Conservation (phyloP, 2,888 invertebrate genomes). For the Aquatica leii region DNA sequence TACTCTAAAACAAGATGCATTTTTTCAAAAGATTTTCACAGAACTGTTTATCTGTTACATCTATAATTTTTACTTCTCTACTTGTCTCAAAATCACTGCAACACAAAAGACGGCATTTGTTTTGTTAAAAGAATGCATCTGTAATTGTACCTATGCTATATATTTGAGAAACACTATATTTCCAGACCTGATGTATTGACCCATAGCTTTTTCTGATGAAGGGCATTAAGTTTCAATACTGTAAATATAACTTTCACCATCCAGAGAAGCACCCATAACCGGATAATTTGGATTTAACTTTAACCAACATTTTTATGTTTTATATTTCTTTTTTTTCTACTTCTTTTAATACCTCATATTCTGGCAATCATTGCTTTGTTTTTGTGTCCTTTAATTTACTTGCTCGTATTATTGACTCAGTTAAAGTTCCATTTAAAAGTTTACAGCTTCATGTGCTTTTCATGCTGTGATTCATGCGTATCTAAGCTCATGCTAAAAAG, state of each 20-base stretch:
- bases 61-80: no score
- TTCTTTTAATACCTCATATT: conserved; percentile 36
- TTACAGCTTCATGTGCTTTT: no score
- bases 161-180: background rate
- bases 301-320: background rate
- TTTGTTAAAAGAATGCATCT: no score
- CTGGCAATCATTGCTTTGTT: conserved; percentile 41
- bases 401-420: conserved; percentile 42
- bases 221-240: conserved; percentile 7
- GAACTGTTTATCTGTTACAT: background rate
- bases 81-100: background rate
- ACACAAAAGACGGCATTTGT: background rate
- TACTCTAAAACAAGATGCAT: background rate
- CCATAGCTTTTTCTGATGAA: background rate
- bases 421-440: no score
- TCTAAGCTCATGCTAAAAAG: conserved; percentile 41
- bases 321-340: no score
- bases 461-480: conserved; percentile 39
- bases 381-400: conserved; percentile 33
- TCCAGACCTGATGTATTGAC: no score
- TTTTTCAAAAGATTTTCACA: background rate
- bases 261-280: background rate
- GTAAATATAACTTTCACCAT: background rate
- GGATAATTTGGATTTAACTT: background rate
- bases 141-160: no score